Evolutionary conservation across 2,888 invertebrate genomes (phyloP), one percentile per base, ranked within the genome.

Genomic region (Bhutanitis thaidina): DNA sequence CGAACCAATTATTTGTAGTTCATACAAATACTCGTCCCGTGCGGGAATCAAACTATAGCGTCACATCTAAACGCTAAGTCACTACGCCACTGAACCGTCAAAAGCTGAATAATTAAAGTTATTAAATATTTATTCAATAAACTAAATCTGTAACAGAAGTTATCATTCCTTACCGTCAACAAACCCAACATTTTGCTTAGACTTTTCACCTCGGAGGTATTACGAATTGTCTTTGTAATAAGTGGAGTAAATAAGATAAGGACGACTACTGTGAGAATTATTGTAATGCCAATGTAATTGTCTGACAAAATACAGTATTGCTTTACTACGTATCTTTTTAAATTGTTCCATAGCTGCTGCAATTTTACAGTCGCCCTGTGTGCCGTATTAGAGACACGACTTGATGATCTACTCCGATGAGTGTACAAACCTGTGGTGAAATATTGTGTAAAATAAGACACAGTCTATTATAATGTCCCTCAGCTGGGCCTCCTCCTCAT

Each of bases 241-340:
- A 77, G 73, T 0, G 83, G 80, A 1, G 83, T 57, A 0, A 84
- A 51, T 27, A 80, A 69, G 36, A 71, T 77, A 1, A 85, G 59
- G 3, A 51, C 5, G 5, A 78, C 32, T 1, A 82, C 60, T 0
- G 83, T 64, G 1, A 77, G 39, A 2, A 77, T 36, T 0, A 82
- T 55, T 0, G 75, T 74, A 1, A 61, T 59, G 1, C 79, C 10
- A 12, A 12, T 40, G 41, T 73, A 77, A 54, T 70, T 74, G 1
- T 61, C 66, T n/a, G 12, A n/a, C 12, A 32, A 32, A 32, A 10
- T 12, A 12, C n/a, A 32, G 32, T 12, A 32, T 12, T 12, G 32
- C 13, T 32, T 12, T 9, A 7, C 9, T 1, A 32, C 1, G 10
- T 29, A 44, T 34, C 35, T 29, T 29, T 39, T 50, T 29, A 50